These are phyloP conservation scores for Zoanthus gigantus DNA, from an alignment of 92 coral and sea anemone species.

Conservation along the genomic window DNA sequence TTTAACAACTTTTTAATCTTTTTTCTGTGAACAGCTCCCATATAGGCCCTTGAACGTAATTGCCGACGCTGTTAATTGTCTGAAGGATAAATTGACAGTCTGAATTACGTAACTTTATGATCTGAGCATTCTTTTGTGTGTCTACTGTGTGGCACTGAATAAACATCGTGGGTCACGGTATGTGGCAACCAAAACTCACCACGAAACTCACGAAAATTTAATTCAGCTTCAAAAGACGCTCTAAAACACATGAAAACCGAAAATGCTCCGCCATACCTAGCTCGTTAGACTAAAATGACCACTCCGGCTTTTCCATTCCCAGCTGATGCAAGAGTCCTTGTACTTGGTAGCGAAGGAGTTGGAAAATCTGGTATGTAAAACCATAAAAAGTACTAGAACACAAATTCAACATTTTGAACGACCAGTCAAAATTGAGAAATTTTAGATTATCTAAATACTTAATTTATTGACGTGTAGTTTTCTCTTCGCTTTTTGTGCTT, in stretches of 20 bases:
- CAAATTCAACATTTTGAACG: neutral
- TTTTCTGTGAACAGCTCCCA: too few relatives aligned
- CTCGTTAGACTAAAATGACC: neutral
- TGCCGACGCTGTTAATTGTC: too few relatives aligned
- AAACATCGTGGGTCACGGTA: conserved; percentile 1
- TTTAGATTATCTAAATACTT: neutral
- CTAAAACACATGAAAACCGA: neutral
- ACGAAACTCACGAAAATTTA: neutral
- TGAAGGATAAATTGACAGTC: neutral
- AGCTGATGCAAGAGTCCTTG: conserved; percentile 8
- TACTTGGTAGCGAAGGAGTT: neutral
- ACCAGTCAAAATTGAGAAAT: neutral
- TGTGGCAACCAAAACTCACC: conserved; percentile 3
- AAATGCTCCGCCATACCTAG: conserved; percentile 11
- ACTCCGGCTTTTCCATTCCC: neutral
- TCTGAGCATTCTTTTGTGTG: neutral
- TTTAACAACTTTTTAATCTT: too few relatives aligned
- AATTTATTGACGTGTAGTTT: too few relatives aligned
- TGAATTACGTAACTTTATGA: neutral
- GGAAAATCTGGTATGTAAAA: conserved; percentile 15
- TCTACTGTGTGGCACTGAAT: neutral
- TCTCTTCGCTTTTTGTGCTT: too few relatives aligned
- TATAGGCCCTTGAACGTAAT: too few relatives aligned
- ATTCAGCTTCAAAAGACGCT: conserved; percentile 12
- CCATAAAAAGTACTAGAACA: neutral